Evolutionary conservation across 2,888 invertebrate species (phyloP).

Genomic region (Cephonodes hylas): DNA sequence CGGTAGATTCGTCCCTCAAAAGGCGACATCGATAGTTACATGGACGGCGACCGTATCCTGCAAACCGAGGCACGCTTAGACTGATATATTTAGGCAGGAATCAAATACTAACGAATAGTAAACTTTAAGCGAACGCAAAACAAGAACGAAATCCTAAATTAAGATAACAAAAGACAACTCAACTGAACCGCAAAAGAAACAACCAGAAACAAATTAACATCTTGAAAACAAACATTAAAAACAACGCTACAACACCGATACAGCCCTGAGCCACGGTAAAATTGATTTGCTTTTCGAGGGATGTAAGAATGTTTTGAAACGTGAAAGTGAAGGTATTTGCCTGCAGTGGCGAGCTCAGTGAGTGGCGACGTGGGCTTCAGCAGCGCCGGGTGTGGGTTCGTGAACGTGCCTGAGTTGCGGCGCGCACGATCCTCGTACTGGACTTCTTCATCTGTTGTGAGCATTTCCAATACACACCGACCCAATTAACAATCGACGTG

Average conservation of each 20-base stretch:
- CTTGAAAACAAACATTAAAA: neutral
- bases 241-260: neutral
- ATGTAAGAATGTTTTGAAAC: neutral
- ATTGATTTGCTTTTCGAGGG: neutral
- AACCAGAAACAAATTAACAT: neutral
- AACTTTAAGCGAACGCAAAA: slow-evolving; percentile 24
- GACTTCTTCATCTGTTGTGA: slow-evolving; percentile 45
- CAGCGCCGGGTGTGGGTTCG: slow-evolving; percentile 70
- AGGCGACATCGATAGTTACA: slow-evolving; percentile 54
- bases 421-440: slow-evolving; percentile 60
- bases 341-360: slow-evolving; percentile 75
- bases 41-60: slow-evolving; percentile 65
- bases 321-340: slow-evolving; percentile 38
- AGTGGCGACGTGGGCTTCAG: slow-evolving; percentile 64
- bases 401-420: slow-evolving; percentile 73
- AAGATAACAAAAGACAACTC: neutral
- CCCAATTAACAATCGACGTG: neutral
- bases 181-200: neutral
- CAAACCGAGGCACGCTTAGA: slow-evolving; percentile 44
- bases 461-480: slow-evolving; percentile 13
- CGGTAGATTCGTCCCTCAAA: slow-evolving; percentile 62
- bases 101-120: slow-evolving; percentile 2
- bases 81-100: slow-evolving; percentile 19
- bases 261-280: neutral
- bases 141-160: neutral